Conservation (phyloP, 2,797 vertebrate species). For the Urocyon cinereoargenteus region DNA sequence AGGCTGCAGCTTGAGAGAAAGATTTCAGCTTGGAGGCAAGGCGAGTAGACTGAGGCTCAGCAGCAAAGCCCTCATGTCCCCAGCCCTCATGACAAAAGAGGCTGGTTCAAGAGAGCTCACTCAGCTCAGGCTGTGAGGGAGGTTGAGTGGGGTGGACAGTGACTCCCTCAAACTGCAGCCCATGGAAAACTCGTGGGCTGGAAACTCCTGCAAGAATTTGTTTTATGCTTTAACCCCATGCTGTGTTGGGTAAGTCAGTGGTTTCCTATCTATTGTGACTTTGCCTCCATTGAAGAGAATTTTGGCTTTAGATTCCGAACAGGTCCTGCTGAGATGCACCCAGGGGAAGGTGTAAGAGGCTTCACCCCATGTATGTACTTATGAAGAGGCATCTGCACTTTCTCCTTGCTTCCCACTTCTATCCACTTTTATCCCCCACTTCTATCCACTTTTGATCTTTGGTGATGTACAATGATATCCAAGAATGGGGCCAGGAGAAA, state of each 20-base stretch:
- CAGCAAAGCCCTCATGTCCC: background rate
- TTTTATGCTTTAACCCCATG: background rate
- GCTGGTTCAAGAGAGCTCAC: background rate
- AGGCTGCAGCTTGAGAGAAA: background rate
- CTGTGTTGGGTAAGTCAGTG: background rate
- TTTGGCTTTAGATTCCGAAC: background rate
- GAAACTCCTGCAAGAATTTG: background rate
- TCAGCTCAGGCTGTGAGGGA: background rate
- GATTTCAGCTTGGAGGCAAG: background rate
- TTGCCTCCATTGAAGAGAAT: background rate
- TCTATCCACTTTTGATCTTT: background rate
- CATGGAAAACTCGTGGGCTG: background rate
- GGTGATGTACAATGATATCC: background rate
- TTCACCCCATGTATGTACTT: background rate
- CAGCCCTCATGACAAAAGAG: too few relatives aligned
- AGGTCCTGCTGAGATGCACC: background rate
- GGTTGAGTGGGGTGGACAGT: too few relatives aligned
- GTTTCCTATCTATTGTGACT: background rate
- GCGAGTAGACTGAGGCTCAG: background rate
- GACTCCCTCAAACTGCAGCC: background rate
- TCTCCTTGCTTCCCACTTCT: background rate
- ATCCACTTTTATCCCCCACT: background rate
- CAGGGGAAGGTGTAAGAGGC: background rate
- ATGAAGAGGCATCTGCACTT: background rate
- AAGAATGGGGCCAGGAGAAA: background rate